Percentiles rank a stretch among this genome's conserved stretches.
phyloP scores from a whole-genome alignment of 2,797 vertebrate genomes.

The Malacoctenus gilli region DNA sequence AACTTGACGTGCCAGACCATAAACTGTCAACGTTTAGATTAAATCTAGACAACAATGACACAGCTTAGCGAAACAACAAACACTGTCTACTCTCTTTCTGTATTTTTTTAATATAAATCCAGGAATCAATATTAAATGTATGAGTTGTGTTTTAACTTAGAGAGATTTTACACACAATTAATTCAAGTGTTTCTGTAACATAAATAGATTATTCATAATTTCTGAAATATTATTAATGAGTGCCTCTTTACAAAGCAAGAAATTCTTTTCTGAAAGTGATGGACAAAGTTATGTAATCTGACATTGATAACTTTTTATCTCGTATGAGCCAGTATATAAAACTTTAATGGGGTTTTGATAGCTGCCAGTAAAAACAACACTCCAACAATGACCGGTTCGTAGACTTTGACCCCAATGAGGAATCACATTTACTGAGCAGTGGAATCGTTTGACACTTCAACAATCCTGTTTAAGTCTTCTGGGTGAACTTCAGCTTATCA shows the following conservation, averaged over 20 bases:
- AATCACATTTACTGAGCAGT: constrained; percentile 48
- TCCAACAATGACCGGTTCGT: constrained; percentile 6
- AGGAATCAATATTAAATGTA: neutral
- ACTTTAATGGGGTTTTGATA: constrained; percentile 20
- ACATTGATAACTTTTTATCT: constrained; percentile 5
- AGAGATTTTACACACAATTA: too few relatives aligned
- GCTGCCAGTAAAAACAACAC: constrained; percentile 15
- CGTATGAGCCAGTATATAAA: neutral
- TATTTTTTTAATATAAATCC: constrained; percentile 8
- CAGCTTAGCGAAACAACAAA: neutral
- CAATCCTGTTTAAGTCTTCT: neutral
- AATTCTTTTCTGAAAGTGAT: neutral
- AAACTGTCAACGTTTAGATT: neutral
- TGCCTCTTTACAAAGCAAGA: neutral
- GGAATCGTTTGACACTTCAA: neutral
- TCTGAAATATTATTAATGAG: neutral
- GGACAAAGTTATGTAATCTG: constrained; percentile 30
- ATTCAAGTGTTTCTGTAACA: neutral
- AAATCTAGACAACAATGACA: constrained; percentile 7
- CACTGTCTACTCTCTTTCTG: neutral
- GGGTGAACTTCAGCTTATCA: neutral
- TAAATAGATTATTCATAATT: neutral
- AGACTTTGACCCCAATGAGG: constrained; percentile 49
- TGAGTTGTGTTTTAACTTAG: constrained; percentile 1
- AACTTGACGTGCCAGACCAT: neutral